Conservation (phyloP, 1,140 invertebrate species). For the Solenopsis invicta region DNA sequence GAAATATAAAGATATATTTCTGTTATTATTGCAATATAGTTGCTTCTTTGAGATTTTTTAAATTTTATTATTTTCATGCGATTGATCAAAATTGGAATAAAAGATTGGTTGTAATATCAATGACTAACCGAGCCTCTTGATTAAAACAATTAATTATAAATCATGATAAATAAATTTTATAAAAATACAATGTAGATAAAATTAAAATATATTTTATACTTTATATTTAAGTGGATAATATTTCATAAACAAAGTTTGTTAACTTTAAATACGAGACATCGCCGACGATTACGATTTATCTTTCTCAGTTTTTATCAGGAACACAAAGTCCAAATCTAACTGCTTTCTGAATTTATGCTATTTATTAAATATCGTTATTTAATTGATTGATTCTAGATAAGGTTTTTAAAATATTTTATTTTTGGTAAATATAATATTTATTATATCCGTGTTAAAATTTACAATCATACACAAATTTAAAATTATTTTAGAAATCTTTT, state of each 20-base stretch:
- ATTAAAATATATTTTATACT: background rate
- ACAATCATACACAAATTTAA: background rate
- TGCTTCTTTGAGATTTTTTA: background rate
- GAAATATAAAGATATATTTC: background rate
- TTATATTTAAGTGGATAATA: background rate
- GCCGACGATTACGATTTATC: background rate
- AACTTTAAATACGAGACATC: background rate
- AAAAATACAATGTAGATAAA: conserved; percentile 15
- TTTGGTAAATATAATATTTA: conserved; percentile 1
- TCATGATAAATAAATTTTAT: background rate
- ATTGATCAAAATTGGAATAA: background rate
- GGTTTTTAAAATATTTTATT: background rate
- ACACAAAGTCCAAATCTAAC: conserved; percentile 27
- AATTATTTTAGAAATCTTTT: background rate
- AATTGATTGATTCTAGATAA: background rate
- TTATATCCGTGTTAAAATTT: background rate
- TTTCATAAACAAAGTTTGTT: background rate
- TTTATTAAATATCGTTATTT: background rate
- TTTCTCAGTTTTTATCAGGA: background rate
- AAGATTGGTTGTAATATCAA: background rate
- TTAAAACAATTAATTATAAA: background rate
- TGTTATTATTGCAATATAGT: background rate
- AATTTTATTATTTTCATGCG: conserved; percentile 3
- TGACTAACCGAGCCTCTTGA: background rate
- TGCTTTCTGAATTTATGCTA: background rate